A percentile compares a stretch with the other conserved stretches of the same genome.
Conservation (phyloP, 1,140 invertebrate species). For the Anagrus nilaparvatae region DNA sequence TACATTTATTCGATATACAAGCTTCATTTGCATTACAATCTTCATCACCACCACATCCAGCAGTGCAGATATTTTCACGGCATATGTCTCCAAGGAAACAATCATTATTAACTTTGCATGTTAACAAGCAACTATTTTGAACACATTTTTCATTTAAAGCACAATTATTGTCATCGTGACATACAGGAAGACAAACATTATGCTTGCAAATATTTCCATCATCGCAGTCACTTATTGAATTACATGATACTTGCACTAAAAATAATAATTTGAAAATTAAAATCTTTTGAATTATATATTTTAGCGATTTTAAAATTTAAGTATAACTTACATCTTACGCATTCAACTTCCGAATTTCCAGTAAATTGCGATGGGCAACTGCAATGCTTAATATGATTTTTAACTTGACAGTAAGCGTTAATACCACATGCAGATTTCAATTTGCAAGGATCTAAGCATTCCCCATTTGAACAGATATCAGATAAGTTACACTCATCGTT, state of each 20-base stretch:
- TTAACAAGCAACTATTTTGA: constrained; percentile 68
- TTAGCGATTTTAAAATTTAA: constrained; percentile 3
- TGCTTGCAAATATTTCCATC: constrained; percentile 60
- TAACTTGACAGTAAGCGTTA: constrained; percentile 72
- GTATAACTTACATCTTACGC: constrained; percentile 61
- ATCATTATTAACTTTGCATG: constrained; percentile 80
- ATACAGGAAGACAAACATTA: constrained; percentile 66
- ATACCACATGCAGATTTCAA: constrained; percentile 71
- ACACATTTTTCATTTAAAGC: constrained; percentile 86
- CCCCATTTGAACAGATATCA: constrained; percentile 71
- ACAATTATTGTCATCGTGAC: constrained; percentile 69
- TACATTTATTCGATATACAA: constrained; percentile 68
- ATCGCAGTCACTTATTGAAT: constrained; percentile 56
- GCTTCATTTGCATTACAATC: constrained; percentile 76
- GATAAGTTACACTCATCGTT: constrained; percentile 68
- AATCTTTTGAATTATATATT: neutral
- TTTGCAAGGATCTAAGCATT: constrained; percentile 77
- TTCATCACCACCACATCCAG: constrained; percentile 76
- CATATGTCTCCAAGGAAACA: constrained; percentile 87
- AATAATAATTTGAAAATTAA: constrained; percentile 17
- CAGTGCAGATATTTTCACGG: constrained; percentile 69
- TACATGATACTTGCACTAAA: constrained; percentile 68
- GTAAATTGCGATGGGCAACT: constrained; percentile 77
- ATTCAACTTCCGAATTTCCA: constrained; percentile 74
- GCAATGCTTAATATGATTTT: constrained; percentile 68